These are phyloP conservation scores for Agrilus cyanescens DNA, from an alignment of 2,888 invertebrate genomes.

Conservation along the genomic window DNA sequence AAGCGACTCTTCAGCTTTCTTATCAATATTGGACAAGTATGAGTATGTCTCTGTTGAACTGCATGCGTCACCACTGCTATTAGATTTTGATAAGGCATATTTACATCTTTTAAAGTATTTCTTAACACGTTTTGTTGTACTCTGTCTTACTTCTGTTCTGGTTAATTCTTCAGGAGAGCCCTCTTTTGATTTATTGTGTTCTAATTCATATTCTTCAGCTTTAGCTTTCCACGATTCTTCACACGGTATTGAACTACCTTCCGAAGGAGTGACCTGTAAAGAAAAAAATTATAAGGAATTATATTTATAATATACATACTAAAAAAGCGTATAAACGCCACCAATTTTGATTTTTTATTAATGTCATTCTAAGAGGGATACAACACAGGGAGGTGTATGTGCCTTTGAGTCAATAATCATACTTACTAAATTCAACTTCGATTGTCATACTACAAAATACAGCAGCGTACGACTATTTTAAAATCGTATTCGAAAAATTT, in stretches of 20 bases:
- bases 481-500: no score
- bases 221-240: slow-evolving; percentile 34
- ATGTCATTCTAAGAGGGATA: no score
- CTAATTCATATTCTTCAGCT: slow-evolving; percentile 19
- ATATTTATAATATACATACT: no score
- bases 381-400: no score
- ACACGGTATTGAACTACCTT: slow-evolving; percentile 28
- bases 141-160: slow-evolving; percentile 37
- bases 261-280: slow-evolving; percentile 34
- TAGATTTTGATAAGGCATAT: slow-evolving; percentile 32
- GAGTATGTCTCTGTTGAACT: slow-evolving; percentile 10
- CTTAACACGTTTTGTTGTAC: slow-evolving; percentile 42
- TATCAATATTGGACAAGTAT: slow-evolving; percentile 28
- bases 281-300: slow-evolving; percentile 11
- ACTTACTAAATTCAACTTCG: no score
- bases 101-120: slow-evolving; percentile 42
- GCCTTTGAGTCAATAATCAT: no score
- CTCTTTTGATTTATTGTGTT: slow-evolving; percentile 8
- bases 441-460: no score
- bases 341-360: no score
- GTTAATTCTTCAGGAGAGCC: slow-evolving; percentile 24
- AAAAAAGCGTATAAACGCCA: no score
- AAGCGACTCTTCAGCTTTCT: slow-evolving; percentile 19
- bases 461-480: no score
- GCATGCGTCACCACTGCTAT: slow-evolving; percentile 17